These are phyloP conservation scores for Rhinopomastus cyanomelas DNA, from an alignment of 2,113 vertebrate genomes.

Conservation along the genomic window DNA sequence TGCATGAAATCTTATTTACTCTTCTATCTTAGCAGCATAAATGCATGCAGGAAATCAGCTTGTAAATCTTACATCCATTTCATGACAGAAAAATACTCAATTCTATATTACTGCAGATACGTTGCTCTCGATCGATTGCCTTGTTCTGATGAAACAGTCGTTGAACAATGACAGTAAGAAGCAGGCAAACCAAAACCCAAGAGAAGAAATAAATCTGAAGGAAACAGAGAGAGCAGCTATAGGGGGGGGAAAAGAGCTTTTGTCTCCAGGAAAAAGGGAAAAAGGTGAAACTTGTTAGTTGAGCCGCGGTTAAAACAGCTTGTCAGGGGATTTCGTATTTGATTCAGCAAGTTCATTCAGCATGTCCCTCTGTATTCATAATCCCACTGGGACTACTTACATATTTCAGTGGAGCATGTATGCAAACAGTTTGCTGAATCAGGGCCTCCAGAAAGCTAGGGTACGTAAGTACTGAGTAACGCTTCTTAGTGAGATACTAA, in stretches of 20 bases:
- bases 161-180: slow-evolving; percentile 36
- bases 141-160: slow-evolving; percentile 51
- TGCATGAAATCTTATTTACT: slow-evolving; percentile 41
- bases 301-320: not conserved
- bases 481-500: not conserved
- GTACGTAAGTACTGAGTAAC: not conserved
- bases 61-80: not conserved
- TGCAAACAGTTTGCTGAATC: slow-evolving; percentile 10
- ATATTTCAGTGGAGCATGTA: not conserved
- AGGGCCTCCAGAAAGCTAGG: not conserved
- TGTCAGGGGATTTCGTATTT: not conserved
- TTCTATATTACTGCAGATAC: slow-evolving; percentile 39
- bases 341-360: slow-evolving; percentile 3
- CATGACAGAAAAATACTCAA: not conserved
- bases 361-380: not conserved
- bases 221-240: slow-evolving; percentile 7
- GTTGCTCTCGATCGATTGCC: slow-evolving; percentile 38
- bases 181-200: slow-evolving; percentile 10
- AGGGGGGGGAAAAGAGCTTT: not conserved
- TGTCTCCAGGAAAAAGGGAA: not conserved
- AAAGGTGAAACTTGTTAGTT: not conserved
- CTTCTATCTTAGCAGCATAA: slow-evolving; percentile 34
- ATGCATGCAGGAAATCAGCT: slow-evolving; percentile 40
- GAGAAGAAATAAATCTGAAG: slow-evolving; percentile 40
- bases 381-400: not conserved